Conservation (phyloP, 2,113 vertebrate species). For the Desmodus rotundus region DNA sequence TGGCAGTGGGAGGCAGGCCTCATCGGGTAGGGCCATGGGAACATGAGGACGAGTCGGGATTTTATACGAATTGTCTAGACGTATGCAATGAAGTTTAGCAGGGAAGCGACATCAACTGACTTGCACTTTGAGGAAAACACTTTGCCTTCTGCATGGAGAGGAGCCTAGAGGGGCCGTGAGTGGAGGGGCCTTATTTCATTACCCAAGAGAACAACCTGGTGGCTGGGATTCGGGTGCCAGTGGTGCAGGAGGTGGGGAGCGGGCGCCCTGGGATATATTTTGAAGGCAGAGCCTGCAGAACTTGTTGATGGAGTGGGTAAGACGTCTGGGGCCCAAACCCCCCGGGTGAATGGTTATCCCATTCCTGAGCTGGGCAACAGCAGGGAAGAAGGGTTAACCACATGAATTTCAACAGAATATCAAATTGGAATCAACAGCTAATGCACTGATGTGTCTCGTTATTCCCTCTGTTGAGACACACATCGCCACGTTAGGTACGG, state of each 20-base stretch:
- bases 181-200: background rate
- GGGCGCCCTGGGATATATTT: fast-evolving
- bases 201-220: background rate
- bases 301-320: background rate
- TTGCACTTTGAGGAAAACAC: background rate
- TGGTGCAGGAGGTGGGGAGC: background rate
- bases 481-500: background rate
- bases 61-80: background rate
- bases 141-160: background rate
- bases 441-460: background rate
- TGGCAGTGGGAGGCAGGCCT: background rate
- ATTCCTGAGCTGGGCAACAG: background rate
- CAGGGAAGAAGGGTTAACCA: background rate
- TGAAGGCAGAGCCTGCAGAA: background rate
- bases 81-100: fast-evolving
- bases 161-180: background rate
- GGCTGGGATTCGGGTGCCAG: background rate
- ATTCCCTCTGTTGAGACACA: background rate
- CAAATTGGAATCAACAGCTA: background rate
- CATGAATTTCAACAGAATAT: background rate
- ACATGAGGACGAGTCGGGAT: background rate
- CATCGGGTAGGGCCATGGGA: background rate
- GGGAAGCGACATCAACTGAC: too few relatives aligned
- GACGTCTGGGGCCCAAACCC: background rate
- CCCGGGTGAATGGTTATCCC: background rate